Base-by-base conservation (phyloP, 2,888 invertebrate genomes). In the Cantharis rufa region DNA sequence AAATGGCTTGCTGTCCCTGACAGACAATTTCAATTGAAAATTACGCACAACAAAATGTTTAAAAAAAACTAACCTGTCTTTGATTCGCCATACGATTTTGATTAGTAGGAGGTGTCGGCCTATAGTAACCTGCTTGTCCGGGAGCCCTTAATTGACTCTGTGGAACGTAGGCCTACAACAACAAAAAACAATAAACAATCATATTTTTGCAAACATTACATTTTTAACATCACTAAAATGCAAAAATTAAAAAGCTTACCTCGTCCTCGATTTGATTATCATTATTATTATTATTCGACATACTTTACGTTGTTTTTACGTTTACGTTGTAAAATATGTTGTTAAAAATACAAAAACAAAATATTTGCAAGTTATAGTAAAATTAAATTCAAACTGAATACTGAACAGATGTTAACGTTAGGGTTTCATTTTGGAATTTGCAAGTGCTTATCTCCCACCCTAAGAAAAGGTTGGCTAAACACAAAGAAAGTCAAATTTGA, bases 81-180 rank as follows among this genome's bases (percentile, higher is more conserved):
- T 86, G 86, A 74, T 83, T 86, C 24, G 85, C 80, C 87, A 87
- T 87, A 78, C 87, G 87, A 32, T 82, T 78, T 83, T 85, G 87
- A 79, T 71, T 85, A 69, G 84, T 82, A 64, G 85, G 85, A 75
- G 81, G 83, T 66, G 80, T 80, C 48, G 81, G 77, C 79, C 84
- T 76, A 15, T 72, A 61, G 75, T 77, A 84, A 78, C 74, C 82
- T 71, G 76, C 80, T 75, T 81, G 83, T 15, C 81, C 68, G 27
- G 81, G 79, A 62, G 66, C 75, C 69, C 81, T 75, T 63, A 81
- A 78, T 18, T 48, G 80, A 28, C 77, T 69, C 72, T 73, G 78
- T 68, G 78, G 70, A 69, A 78, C 75, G 74, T 77, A 80, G 15
- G 80, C 66, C 80, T 80, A 69, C 3, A 64, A 70, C 18, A 13